Base-by-base conservation (phyloP, 2,888 invertebrate species). In the Cosmia pyralina region DNA sequence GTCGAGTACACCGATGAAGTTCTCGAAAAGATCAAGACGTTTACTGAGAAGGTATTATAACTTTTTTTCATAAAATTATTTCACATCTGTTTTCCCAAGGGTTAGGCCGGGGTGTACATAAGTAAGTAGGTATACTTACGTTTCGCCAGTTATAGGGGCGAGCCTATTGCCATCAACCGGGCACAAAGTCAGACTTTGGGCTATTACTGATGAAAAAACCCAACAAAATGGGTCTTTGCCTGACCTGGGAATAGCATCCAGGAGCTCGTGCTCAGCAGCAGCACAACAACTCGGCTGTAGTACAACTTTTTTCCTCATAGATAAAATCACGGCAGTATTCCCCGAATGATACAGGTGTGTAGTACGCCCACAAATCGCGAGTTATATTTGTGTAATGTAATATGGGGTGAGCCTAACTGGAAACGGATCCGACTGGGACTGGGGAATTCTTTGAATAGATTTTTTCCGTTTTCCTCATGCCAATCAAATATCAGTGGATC, bases 1-100 rank as follows among this genome's bases (percentile, higher is more conserved):
- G 97, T 99, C 22, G 97, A 98, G 80, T 97, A 99, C 69, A 96
- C 97, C 0, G 97, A 97, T 6, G 96, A 97, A 74, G 99, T 99
- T 4, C 91, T 97, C 87, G 96, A 97, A 81, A 97, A 97, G 90
- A 96, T 99, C 59, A 96, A 97, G 75, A 93, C 97, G 62, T 98
- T 98, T 88, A 97, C 97, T 72, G 96, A 97, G 87, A 98, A 98
- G 96, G 98, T 98, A n/a, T 44, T 15, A 15, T 0, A n/a, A 13
- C 6, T 52, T 19, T 62, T n/a, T 38, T 64, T 52, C 34, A 52
- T 52, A 52, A n/a, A 17, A 8, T 28, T 4, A 28, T 8, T 1
- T 52, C 13, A 48, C 11, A 13, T 0, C 8, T 17, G 28, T 28
- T n/a, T 13, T 63, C 2, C 6, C 2, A 38, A 52, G 0, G 8